These are phyloP conservation scores for Pagrus major DNA, from an alignment of 2,113 vertebrate genomes.

Conservation along the genomic window DNA sequence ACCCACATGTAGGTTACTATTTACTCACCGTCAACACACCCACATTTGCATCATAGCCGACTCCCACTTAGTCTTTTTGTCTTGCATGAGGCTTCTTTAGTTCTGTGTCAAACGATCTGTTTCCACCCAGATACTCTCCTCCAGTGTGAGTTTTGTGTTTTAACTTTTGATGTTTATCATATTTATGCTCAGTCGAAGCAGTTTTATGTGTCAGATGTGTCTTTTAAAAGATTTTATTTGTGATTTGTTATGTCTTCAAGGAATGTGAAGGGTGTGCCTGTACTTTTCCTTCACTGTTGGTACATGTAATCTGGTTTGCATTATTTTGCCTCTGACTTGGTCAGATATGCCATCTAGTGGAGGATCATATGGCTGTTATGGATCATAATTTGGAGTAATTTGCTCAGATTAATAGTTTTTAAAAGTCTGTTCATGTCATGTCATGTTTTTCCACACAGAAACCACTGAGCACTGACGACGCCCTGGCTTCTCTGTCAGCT, in stretches of 20 bases:
- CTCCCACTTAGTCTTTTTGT: slow-evolving; percentile 31
- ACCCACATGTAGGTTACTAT: slow-evolving; percentile 14
- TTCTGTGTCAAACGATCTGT: slow-evolving; percentile 4
- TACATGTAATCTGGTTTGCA: slow-evolving; percentile 55
- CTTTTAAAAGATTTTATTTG: neutral
- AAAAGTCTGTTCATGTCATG: neutral
- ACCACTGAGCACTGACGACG: slow-evolving; percentile 78
- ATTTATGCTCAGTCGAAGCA: neutral
- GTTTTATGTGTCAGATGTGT: neutral
- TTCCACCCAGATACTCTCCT: neutral
- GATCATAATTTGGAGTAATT: neutral
- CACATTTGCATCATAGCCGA: slow-evolving; percentile 49
- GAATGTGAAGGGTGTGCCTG: slow-evolving; percentile 81
- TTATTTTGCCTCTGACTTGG: slow-evolving; percentile 46
- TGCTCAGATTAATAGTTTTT: neutral
- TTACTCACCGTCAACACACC: slow-evolving; percentile 38
- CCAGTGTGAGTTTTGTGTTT: slow-evolving; percentile 24
- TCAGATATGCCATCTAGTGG: slow-evolving; percentile 74
- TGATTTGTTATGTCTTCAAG: slow-evolving; percentile 17
- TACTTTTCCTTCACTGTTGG: slow-evolving; percentile 63
- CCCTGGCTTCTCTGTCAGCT: slow-evolving; percentile 78
- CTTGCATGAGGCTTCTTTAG: neutral
- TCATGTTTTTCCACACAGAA: slow-evolving; percentile 55
- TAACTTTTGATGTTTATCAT: neutral
- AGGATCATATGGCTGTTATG: neutral